Percentiles rank a stretch among this genome's conserved stretches.
phyloP scores from a whole-genome alignment of 1,140 invertebrate genomes.

The Ditylenchus dipsaci region DNA sequence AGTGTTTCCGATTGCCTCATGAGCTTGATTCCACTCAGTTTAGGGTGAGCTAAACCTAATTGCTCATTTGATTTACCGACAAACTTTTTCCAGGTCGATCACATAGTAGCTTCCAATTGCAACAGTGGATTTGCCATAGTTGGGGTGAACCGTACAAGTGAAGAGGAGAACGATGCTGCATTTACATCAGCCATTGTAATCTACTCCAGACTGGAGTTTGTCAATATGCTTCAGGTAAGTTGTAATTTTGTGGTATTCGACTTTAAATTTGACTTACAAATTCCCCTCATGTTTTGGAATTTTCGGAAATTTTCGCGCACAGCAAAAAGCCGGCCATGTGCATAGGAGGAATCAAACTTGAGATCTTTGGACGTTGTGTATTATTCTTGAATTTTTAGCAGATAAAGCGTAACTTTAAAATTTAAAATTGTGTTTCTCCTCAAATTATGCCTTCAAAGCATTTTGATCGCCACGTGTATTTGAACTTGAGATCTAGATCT shows the following conservation, averaged over 20 bases:
- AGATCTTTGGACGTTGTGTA: too few relatives aligned
- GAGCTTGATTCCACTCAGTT: conserved; percentile 17
- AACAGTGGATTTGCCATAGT: conserved; percentile 12
- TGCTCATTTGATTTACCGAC: background rate
- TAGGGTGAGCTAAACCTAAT: conserved; percentile 7
- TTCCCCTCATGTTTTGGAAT: too few relatives aligned
- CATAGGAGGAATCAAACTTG: too few relatives aligned
- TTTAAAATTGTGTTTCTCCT: too few relatives aligned
- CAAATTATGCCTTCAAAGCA: too few relatives aligned
- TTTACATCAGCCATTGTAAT: conserved; percentile 15
- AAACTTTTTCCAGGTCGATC: conserved; percentile 18
- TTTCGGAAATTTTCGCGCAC: too few relatives aligned
- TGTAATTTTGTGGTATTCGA: background rate
- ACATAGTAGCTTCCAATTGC: conserved; percentile 16
- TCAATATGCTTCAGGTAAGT: conserved; percentile 22
- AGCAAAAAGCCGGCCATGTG: too few relatives aligned
- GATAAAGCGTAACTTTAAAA: too few relatives aligned
- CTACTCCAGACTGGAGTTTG: conserved; percentile 20
- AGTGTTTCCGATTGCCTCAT: conserved; percentile 19
- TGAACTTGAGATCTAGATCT: too few relatives aligned
- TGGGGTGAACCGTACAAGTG: conserved; percentile 11
- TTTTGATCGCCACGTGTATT: too few relatives aligned
- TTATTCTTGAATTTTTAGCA: too few relatives aligned
- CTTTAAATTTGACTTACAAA: too few relatives aligned
- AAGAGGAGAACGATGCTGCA: background rate